Evolutionary conservation across 2,113 vertebrate genomes (phyloP), one percentile per base, ranked within the genome.

Genomic region (Struthio camelus): DNA sequence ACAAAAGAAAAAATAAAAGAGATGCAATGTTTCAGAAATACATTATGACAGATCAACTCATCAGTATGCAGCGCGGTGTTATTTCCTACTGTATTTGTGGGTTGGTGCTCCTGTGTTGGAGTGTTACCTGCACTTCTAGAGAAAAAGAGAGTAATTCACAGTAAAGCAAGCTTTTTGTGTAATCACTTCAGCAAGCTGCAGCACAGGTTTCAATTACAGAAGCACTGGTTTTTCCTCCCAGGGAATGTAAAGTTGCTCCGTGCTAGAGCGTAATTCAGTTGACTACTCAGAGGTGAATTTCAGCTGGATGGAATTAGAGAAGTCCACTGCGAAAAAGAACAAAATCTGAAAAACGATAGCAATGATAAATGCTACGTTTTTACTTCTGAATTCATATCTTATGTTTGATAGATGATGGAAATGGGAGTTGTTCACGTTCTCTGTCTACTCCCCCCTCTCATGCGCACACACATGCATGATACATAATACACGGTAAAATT

Each of bases 401-500:
- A 13, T 6, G 30, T 58, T 70, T 75, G 17, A 66, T 54, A 67
- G 80, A n/a, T 9, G 70, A 62, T 34, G 73, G 36, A 81, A 46
- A 8, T 38, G 11, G 23, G 20, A 86, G 34, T 4, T 1, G 2
- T 58, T 75, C 18, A 34, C 6, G 25, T 64, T 50, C 30, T 66
- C 42, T 11, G 1, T 11, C 61, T 66, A 36, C 6, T 24, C 91
- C 20, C 8, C 56, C 34, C 66, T 64, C 27, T 80, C 46, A 36
- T 13, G 4, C 0, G 1, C 10, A 19, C 19, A 1, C 11, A 9
- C 16, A 28, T 3, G 2, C 9, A 42, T 6, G 30, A 5, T 1
- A 0, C 59, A 89, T 85, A 46, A 85, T 53, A 9, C 3, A 56
- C 17, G 16, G 19, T 40, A 85, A 14, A 86, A 32, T 78, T 80